phyloP scores from a whole-genome alignment of 1,140 invertebrate genomes.

The Caenorhabditis latens region DNA sequence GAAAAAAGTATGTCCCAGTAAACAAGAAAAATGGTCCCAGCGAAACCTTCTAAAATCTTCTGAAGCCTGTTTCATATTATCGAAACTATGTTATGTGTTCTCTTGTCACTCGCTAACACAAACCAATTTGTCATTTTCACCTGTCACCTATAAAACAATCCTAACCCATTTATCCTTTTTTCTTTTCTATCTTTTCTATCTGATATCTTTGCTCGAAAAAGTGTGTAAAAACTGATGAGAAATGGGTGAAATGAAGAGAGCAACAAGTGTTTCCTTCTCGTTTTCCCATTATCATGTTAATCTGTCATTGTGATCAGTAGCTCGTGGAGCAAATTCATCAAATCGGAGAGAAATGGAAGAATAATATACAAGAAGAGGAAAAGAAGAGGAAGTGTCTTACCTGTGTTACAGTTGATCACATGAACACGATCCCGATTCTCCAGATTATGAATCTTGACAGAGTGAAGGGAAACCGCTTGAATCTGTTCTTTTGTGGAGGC shows the following conservation, averaged over 20 bases:
- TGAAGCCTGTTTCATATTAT: too few species aligned
- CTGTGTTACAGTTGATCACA: slow-evolving; percentile 39
- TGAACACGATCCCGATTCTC: slow-evolving; percentile 36
- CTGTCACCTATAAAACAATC: slow-evolving; percentile 39
- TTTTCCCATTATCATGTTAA: slow-evolving; percentile 34
- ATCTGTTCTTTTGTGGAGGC: neutral
- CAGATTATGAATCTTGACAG: slow-evolving; percentile 21
- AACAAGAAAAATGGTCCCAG: too few species aligned
- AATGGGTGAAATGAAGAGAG: slow-evolving; percentile 19
- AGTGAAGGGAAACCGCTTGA: slow-evolving; percentile 23
- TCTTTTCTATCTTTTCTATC: neutral
- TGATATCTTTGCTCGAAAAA: slow-evolving; percentile 2
- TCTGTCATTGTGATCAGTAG: neutral
- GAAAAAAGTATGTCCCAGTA: too few species aligned
- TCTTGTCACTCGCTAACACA: neutral
- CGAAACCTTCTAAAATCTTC: too few species aligned
- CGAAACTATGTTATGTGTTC: too few species aligned
- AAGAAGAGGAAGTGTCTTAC: neutral
- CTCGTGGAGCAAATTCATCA: neutral
- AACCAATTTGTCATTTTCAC: slow-evolving; percentile 44
- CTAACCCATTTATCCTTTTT: neutral
- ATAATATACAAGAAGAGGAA: too few species aligned
- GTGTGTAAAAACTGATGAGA: slow-evolving; percentile 31
- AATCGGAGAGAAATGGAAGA: neutral
- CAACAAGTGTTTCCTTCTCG: slow-evolving; percentile 35